These are phyloP conservation scores for Oedothorax gibbosus DNA, from an alignment of 1,140 invertebrate genomes.

Conservation along the genomic window DNA sequence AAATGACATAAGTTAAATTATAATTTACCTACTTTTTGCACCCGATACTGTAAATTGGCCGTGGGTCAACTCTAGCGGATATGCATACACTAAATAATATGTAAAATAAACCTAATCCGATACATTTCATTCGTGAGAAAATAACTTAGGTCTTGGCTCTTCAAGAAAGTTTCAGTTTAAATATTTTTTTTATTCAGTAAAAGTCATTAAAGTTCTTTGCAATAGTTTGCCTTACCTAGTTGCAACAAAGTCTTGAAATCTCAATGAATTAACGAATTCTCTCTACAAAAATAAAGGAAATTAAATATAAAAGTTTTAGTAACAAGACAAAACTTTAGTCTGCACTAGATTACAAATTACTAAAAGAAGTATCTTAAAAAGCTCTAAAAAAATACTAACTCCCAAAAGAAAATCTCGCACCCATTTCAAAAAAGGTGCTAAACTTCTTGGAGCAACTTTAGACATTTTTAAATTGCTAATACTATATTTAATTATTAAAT, in stretches of 20 bases:
- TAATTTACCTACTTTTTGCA: no score
- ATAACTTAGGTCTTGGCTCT: no score
- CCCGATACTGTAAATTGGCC: no score
- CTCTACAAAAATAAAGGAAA: slow-evolving; percentile 15
- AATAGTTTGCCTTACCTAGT: slow-evolving; percentile 63
- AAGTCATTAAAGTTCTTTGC: no score
- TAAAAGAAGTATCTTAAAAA: neutral
- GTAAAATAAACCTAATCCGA: no score
- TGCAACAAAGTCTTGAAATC: slow-evolving; percentile 75
- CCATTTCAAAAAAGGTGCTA: slow-evolving; percentile 57
- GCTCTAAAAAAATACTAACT: slow-evolving; percentile 25
- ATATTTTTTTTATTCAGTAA: no score
- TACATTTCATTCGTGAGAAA: no score
- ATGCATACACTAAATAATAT: no score
- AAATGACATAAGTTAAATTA: no score
- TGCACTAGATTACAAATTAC: neutral
- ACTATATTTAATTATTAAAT: no score
- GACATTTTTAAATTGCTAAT: neutral
- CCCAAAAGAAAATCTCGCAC: slow-evolving; percentile 61
- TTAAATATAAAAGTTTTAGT: neutral
- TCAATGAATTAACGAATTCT: slow-evolving; percentile 74
- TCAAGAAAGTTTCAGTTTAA: no score
- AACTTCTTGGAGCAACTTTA: slow-evolving; percentile 57
- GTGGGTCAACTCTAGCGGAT: no score
- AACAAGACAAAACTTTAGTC: neutral